Conservation (phyloP, 2,888 invertebrate genomes). For the Ochropleura plecta region DNA sequence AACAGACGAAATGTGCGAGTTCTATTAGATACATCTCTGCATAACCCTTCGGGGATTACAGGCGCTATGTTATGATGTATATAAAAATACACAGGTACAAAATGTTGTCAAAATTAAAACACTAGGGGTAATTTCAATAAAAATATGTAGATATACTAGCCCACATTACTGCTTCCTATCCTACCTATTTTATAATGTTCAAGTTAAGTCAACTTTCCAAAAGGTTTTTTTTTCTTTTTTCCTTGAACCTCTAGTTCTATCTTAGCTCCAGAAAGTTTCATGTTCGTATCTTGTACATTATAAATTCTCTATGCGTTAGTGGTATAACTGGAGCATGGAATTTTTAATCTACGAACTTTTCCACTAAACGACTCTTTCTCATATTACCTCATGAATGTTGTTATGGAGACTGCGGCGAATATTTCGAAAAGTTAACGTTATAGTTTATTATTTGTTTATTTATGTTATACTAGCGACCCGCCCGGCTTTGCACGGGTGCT, state of each 20-base stretch:
- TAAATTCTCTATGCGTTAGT: constrained; percentile 74
- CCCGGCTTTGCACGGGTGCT: no score
- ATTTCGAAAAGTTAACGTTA: constrained; percentile 5
- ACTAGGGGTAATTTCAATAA: no score
- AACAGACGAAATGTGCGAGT: no score
- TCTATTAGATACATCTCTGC: no score
- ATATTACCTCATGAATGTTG: constrained; percentile 42
- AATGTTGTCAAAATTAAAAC: no score
- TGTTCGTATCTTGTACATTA: constrained; percentile 66
- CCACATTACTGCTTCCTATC: no score
- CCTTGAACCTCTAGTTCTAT: constrained; percentile 18
- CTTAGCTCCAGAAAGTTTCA: constrained; percentile 37
- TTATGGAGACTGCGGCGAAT: constrained; percentile 25
- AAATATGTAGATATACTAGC: no score
- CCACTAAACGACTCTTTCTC: constrained; percentile 63
- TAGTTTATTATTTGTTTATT: not conserved
- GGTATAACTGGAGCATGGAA: constrained; percentile 72
- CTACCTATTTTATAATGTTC: constrained; percentile 16
- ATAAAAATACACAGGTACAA: no score
- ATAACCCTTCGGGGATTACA: no score
- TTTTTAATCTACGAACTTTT: constrained; percentile 79
- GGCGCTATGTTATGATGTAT: no score
- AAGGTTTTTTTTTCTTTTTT: constrained; percentile 14
- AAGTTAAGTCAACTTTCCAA: not conserved
- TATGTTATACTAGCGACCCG: no score